Conservation (phyloP, 2,113 vertebrate genomes). For the Triplophysa siluroides region DNA sequence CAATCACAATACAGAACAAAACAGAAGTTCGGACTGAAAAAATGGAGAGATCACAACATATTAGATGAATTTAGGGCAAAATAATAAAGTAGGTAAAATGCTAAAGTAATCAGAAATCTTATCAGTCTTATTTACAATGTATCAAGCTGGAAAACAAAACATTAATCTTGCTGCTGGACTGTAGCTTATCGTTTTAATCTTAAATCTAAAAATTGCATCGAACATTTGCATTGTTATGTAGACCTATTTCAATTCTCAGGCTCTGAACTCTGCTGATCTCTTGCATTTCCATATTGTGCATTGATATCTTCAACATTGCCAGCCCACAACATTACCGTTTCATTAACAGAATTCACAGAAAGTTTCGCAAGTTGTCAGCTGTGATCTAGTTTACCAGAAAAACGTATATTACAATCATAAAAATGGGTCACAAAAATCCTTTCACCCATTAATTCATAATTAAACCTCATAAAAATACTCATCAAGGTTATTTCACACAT, state of each 20-base stretch:
- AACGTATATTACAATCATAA: background rate
- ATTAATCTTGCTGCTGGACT: background rate
- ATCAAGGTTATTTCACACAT: background rate
- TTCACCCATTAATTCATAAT: background rate
- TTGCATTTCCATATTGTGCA: conserved; percentile 15
- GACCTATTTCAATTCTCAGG: background rate
- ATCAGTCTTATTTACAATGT: background rate
- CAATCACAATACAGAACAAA: background rate
- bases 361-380: background rate
- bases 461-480: background rate
- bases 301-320: background rate
- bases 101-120: background rate
- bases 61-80: background rate
- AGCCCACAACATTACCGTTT: background rate
- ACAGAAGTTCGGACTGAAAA: background rate
- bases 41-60: background rate
- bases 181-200: background rate
- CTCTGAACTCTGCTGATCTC: background rate
- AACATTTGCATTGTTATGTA: conserved; percentile 22
- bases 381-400: background rate
- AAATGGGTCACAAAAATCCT: background rate
- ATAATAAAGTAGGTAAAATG: background rate
- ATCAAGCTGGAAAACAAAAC: background rate
- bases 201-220: background rate
- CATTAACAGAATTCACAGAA: background rate